Percentiles rank a stretch among this genome's conserved stretches.
phyloP scores from a whole-genome alignment of 1,140 invertebrate genomes.

The Bombus confusus region DNA sequence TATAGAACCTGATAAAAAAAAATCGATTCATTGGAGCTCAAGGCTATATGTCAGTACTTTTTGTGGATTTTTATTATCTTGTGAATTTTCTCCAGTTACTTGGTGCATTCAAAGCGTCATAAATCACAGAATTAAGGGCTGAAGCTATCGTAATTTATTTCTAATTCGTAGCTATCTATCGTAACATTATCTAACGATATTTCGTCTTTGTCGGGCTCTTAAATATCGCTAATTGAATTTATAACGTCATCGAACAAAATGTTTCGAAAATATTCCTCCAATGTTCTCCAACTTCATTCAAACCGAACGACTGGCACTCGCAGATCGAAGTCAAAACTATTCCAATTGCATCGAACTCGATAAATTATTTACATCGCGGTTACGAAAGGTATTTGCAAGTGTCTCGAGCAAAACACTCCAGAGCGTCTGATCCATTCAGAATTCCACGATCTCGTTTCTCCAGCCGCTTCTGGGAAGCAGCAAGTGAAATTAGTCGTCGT shows the following conservation, averaged over 20 bases:
- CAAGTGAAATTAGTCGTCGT: constrained; percentile 76
- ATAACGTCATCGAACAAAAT: not conserved
- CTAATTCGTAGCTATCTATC: too few species aligned
- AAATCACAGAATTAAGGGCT: too few species aligned
- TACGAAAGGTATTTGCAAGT: constrained; percentile 3
- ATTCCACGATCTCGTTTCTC: constrained; percentile 40
- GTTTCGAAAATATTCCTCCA: not conserved
- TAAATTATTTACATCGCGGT: constrained; percentile 11
- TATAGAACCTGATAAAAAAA: too few species aligned
- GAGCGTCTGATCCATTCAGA: constrained; percentile 16
- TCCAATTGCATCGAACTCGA: not conserved
- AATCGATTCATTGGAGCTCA: too few species aligned
- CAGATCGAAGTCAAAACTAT: not conserved
- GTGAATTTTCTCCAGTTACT: too few species aligned
- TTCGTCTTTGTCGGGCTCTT: not conserved
- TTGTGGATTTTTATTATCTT: too few species aligned
- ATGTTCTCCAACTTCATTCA: not conserved
- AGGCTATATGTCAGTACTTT: too few species aligned
- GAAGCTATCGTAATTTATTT: too few species aligned
- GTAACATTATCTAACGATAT: too few species aligned
- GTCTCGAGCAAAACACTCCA: not conserved
- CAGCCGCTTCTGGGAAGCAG: constrained; percentile 61
- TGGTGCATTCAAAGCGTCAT: too few species aligned
- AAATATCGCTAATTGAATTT: not conserved
- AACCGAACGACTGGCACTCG: too few species aligned